A percentile compares a stretch with the other conserved stretches of the same genome.
phyloP scores from a whole-genome alignment of 2,113 vertebrate species.

The Macquaria australasica region DNA sequence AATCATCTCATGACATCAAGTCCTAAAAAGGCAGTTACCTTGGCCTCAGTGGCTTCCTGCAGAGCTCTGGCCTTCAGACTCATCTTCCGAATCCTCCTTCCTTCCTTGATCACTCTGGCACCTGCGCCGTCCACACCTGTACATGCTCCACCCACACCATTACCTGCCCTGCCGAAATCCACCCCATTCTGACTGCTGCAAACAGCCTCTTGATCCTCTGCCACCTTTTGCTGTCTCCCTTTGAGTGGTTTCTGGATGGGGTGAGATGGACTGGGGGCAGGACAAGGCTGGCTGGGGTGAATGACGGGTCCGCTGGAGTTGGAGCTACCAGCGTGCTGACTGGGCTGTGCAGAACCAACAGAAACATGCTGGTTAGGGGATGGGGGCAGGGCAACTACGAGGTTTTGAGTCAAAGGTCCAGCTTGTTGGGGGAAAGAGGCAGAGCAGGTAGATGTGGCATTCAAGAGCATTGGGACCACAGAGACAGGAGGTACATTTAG shows the following conservation, averaged over 20 bases:
- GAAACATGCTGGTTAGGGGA: not conserved
- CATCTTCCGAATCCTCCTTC: not conserved
- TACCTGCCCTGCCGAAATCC: not conserved
- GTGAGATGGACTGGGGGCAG: not conserved
- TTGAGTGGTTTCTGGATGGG: not conserved
- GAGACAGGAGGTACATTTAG: not conserved
- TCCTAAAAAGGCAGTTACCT: not conserved
- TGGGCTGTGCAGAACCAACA: not conserved
- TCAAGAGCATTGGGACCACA: not conserved
- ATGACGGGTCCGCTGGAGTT: not conserved
- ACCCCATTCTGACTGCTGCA: not conserved
- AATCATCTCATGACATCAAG: not conserved
- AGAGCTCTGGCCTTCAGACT: constrained; percentile 5
- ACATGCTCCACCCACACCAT: no score
- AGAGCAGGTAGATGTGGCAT: not conserved
- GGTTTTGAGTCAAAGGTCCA: not conserved
- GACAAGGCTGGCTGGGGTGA: not conserved
- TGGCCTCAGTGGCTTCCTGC: not conserved
- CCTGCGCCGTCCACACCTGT: not conserved
- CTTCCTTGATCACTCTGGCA: not conserved
- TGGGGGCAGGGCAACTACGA: not conserved
- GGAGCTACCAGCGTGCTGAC: not conserved
- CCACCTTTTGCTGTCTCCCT: not conserved
- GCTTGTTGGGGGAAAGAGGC: not conserved
- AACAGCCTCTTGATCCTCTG: not conserved